phyloP scores from a whole-genome alignment of 2,113 vertebrate genomes.

The Varanus salvator region DNA sequence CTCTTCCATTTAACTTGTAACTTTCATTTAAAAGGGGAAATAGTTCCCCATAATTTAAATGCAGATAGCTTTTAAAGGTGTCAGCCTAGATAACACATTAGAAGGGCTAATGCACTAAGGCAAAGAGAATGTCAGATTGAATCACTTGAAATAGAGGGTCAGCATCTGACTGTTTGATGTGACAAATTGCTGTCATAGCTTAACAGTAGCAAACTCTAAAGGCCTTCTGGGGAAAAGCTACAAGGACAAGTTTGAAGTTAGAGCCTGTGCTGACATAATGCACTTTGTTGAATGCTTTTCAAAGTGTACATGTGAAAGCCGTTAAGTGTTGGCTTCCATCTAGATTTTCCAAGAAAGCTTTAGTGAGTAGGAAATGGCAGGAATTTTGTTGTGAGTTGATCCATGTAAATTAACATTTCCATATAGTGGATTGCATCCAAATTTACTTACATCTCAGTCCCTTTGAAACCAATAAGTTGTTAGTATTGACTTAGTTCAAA shows the following conservation, averaged over 20 bases:
- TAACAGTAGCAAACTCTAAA: conserved; percentile 4
- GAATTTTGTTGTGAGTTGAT: not conserved
- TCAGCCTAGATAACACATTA: conserved; percentile 50
- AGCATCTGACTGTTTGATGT: conserved; percentile 42
- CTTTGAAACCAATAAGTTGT: not conserved
- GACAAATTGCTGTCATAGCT: conserved; percentile 53
- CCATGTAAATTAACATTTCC: not conserved
- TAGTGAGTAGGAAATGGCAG: not conserved
- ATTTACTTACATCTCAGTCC: not conserved
- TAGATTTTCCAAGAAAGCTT: not conserved
- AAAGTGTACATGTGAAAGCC: not conserved
- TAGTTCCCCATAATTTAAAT: conserved; percentile 62
- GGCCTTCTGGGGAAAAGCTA: conserved; percentile 42
- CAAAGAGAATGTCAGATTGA: conserved; percentile 61
- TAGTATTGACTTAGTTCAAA: not conserved
- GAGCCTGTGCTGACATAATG: not conserved
- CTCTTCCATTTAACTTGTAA: too few relatives aligned
- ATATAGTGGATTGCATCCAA: not conserved
- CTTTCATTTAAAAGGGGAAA: conserved; percentile 43
- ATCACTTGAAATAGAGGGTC: conserved; percentile 59
- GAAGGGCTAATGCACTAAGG: conserved; percentile 46
- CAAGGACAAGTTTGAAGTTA: conserved; percentile 32
- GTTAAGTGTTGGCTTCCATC: not conserved
- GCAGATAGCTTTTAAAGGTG: conserved; percentile 46
- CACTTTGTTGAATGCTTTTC: not conserved